Evolutionary conservation across 2,888 invertebrate species (phyloP).

Genomic region (Pandemis heparana): DNA sequence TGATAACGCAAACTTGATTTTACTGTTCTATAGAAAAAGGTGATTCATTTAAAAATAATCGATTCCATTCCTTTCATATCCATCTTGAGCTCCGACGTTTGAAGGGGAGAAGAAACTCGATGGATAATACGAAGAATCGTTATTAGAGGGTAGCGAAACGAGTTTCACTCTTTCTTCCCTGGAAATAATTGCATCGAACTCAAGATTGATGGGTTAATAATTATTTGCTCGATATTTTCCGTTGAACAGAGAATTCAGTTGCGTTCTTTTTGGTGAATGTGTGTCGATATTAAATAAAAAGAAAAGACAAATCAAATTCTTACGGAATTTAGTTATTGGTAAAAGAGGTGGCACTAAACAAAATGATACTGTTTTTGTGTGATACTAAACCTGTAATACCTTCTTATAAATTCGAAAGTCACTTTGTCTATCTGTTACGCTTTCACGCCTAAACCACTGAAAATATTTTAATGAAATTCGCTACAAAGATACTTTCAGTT

Average conservation of each 20-base stretch:
- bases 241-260: neutral
- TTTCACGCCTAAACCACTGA: no score
- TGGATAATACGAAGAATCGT: constrained; percentile 30
- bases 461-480: no score
- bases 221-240: constrained; percentile 13
- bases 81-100: constrained; percentile 23
- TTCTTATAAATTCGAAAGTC: no score
- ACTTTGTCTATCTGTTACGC: no score
- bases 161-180: constrained; percentile 22
- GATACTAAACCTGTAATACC: no score
- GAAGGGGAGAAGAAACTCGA: constrained; percentile 5
- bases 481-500: no score
- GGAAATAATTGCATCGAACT: constrained; percentile 28
- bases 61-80: constrained; percentile 29
- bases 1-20: neutral
- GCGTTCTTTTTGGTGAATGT: neutral
- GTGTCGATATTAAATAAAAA: neutral
- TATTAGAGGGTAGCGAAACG: constrained; percentile 6
- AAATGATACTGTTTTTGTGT: no score
- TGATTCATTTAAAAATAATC: constrained; percentile 25
- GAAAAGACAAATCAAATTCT: neutral
- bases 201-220: constrained; percentile 37
- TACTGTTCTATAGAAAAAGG: neutral
- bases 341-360: no score
- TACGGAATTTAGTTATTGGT: neutral